phyloP scores from a whole-genome alignment of 1,140 invertebrate genomes.

The Drosophila erecta region DNA sequence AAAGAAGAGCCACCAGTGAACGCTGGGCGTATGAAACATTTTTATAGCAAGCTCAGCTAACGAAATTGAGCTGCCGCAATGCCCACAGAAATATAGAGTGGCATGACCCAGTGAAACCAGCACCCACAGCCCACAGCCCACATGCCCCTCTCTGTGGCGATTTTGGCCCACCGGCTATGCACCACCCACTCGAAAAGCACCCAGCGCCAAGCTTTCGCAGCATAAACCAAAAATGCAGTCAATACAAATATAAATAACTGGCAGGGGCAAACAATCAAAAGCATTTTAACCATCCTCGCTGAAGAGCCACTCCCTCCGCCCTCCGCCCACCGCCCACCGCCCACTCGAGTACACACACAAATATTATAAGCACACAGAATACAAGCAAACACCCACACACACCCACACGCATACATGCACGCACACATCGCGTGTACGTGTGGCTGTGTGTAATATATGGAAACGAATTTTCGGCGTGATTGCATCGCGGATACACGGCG shows the following conservation, averaged over 20 bases:
- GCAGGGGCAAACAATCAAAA: slow-evolving; percentile 58
- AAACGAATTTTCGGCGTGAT: slow-evolving; percentile 63
- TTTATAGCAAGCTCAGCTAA: slow-evolving; percentile 17
- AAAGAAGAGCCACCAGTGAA: neutral
- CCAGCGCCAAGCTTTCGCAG: slow-evolving; percentile 5
- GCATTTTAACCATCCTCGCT: slow-evolving; percentile 32
- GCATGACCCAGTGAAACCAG: neutral
- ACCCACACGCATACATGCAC: neutral
- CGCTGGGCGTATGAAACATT: neutral
- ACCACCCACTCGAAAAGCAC: neutral
- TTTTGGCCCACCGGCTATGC: too few relatives aligned
- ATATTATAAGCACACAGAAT: neutral
- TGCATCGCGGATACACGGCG: slow-evolving; percentile 53
- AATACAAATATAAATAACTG: slow-evolving; percentile 63
- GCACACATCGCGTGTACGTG: slow-evolving; percentile 5
- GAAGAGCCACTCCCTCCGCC: neutral
- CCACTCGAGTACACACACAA: slow-evolving; percentile 3
- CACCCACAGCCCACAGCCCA: neutral
- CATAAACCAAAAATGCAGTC: slow-evolving; percentile 62
- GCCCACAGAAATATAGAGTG: slow-evolving; percentile 10
- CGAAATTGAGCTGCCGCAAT: slow-evolving; percentile 43
- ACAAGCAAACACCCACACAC: too few relatives aligned
- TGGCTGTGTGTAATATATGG: slow-evolving; percentile 48
- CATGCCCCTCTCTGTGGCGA: neutral
- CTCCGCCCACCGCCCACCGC: neutral